Conservation (phyloP, 2,888 invertebrate species). For the Volucella bombylans region DNA sequence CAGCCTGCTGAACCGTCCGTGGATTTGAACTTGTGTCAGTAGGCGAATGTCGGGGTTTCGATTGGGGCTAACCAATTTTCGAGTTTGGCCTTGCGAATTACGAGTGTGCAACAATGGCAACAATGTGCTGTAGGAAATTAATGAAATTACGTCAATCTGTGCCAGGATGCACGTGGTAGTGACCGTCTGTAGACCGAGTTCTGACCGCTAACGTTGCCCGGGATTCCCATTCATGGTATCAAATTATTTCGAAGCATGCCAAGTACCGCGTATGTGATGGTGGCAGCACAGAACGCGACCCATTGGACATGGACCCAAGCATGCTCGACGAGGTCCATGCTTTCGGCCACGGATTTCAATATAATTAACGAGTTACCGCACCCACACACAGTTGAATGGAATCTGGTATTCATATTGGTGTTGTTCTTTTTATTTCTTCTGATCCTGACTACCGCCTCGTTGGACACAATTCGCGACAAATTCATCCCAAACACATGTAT, state of each 20-base stretch:
- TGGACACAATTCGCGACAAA: conserved; percentile 52
- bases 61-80: conserved; percentile 66
- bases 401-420: conserved; percentile 17
- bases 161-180: conserved; percentile 49
- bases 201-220: conserved; percentile 30
- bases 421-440: conserved; percentile 5
- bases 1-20: conserved; percentile 17
- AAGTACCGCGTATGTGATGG: background rate
- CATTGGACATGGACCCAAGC: conserved; percentile 34
- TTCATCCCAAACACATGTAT: conserved; percentile 10
- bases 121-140: conserved; percentile 44
- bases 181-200: conserved; percentile 20
- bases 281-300: conserved; percentile 5
- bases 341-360: conserved; percentile 43
- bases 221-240: conserved; percentile 24
- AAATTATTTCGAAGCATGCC: conserved; percentile 52
- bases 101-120: conserved; percentile 9
- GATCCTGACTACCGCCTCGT: conserved; percentile 35
- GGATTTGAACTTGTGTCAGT: background rate
- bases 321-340: conserved; percentile 2
- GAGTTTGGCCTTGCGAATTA: conserved; percentile 62
- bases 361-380: conserved; percentile 54
- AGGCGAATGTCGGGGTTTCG: conserved; percentile 35
- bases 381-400: background rate
- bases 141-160: conserved; percentile 71